Evolutionary conservation across 2,797 vertebrate species (phyloP), one percentile per base, ranked within the genome.

Genomic region (Acestrorhynchus altus): DNA sequence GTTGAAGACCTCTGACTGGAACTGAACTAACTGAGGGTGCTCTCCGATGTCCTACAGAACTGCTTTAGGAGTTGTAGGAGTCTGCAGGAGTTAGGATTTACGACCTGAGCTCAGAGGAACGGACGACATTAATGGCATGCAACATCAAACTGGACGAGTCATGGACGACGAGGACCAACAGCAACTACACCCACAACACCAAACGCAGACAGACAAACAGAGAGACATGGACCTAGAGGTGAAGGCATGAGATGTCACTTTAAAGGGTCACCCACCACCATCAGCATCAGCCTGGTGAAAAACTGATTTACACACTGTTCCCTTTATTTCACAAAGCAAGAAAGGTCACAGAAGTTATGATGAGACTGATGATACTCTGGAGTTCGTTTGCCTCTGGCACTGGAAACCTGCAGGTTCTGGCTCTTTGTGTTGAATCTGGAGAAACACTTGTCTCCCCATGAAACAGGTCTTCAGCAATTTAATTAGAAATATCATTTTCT

Each of bases 1-100:
- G n/a, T n/a, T n/a, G n/a, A n/a, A n/a, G n/a, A n/a, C n/a, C n/a
- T n/a, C n/a, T n/a, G n/a, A n/a, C n/a, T n/a, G n/a, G n/a, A n/a
- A n/a, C n/a, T n/a, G n/a, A n/a, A n/a, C n/a, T n/a, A n/a, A n/a
- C n/a, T n/a, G n/a, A n/a, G n/a, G n/a, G n/a, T n/a, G n/a, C n/a
- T n/a, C n/a, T n/a, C n/a, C n/a, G n/a, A n/a, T n/a, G n/a, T n/a
- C n/a, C 5, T 1, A 1, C 20, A n/a, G 44, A 24, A 65, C 65
- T 69, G 71, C 77, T 54, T 44, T 59, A 67, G 72, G n/a, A 74
- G 65, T 56, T 54, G 54, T 59, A 67, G 72, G n/a, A 74, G 65
- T 56, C 65, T 70, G 72, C 35, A 13, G 70, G 39, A 4, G 8
- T 22, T 54, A 24, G 4, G 22, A 20, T 54, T 22, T 11, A 54